phyloP scores from a whole-genome alignment of 2,113 vertebrate species.

The Motacilla tschutschensis region DNA sequence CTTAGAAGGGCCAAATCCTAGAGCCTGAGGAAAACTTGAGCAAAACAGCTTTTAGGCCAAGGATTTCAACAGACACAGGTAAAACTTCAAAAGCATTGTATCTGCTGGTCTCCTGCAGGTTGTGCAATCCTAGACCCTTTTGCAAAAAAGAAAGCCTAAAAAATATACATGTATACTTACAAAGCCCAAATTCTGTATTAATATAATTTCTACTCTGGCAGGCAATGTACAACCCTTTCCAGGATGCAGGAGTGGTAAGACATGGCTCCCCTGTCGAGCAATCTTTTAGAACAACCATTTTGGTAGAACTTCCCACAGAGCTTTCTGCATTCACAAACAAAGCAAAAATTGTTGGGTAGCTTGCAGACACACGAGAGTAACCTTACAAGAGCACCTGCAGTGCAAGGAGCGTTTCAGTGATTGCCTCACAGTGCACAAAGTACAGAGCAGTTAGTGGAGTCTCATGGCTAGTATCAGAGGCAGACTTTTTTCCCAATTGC shows the following conservation, averaged over 20 bases:
- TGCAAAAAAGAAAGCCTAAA: neutral
- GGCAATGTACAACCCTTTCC: neutral
- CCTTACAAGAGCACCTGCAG: neutral
- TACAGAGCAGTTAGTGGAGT: neutral
- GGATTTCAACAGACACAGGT: neutral
- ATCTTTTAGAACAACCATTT: neutral
- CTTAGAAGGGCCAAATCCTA: neutral
- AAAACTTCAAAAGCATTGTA: neutral
- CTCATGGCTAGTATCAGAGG: neutral
- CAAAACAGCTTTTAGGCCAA: neutral
- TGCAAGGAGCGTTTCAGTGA: neutral
- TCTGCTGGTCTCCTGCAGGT: neutral
- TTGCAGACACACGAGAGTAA: neutral
- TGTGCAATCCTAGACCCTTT: neutral
- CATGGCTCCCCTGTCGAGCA: fast-evolving
- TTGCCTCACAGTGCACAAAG: neutral
- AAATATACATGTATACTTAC: fast-evolving
- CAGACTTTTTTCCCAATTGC: neutral
- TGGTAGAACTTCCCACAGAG: neutral
- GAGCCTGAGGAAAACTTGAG: neutral
- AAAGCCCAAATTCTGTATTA: neutral
- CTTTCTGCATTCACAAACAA: neutral
- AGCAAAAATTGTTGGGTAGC: neutral
- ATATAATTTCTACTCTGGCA: neutral
- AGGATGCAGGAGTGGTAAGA: neutral